phyloP scores from a whole-genome alignment of 2,888 invertebrate species.

The Microctonus hyperodae region DNA sequence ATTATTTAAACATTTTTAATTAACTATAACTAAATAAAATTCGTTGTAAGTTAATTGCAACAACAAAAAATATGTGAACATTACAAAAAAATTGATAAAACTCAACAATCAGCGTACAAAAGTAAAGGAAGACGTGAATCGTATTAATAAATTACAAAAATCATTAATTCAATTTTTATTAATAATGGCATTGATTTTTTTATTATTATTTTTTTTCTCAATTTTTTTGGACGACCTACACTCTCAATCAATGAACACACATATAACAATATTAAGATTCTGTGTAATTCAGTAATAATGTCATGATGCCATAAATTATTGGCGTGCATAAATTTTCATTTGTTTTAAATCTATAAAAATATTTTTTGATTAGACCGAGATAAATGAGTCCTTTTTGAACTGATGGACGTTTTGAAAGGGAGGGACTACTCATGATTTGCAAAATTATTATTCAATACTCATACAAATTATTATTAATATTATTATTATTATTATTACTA shows the following conservation, averaged over 20 bases:
- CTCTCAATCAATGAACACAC: slow-evolving; percentile 9
- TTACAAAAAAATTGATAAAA: too few species aligned
- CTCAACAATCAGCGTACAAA: neutral
- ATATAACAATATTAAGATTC: slow-evolving; percentile 33
- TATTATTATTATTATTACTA: too few species aligned
- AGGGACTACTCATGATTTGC: neutral
- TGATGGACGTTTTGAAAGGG: slow-evolving; percentile 13
- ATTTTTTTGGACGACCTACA: slow-evolving; percentile 8
- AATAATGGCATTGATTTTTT: slow-evolving; percentile 21
- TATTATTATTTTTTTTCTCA: neutral
- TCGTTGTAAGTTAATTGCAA: too few species aligned
- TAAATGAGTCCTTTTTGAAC: slow-evolving; percentile 36
- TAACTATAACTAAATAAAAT: too few species aligned
- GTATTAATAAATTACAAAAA: slow-evolving; percentile 4
- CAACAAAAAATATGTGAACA: too few species aligned
- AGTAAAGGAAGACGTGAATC: slow-evolving; percentile 29
- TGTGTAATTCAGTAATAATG: slow-evolving; percentile 2
- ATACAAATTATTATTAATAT: slow-evolving; percentile 20
- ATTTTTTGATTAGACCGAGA: slow-evolving; percentile 41
- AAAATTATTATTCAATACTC: neutral
- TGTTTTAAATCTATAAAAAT: slow-evolving; percentile 42
- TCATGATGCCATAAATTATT: slow-evolving; percentile 30
- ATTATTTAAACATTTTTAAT: too few species aligned
- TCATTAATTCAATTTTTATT: slow-evolving; percentile 6
- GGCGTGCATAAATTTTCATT: slow-evolving; percentile 29